These are phyloP conservation scores for Drosophila sordidapex DNA, from an alignment of 2,888 invertebrate genomes.

Conservation along the genomic window DNA sequence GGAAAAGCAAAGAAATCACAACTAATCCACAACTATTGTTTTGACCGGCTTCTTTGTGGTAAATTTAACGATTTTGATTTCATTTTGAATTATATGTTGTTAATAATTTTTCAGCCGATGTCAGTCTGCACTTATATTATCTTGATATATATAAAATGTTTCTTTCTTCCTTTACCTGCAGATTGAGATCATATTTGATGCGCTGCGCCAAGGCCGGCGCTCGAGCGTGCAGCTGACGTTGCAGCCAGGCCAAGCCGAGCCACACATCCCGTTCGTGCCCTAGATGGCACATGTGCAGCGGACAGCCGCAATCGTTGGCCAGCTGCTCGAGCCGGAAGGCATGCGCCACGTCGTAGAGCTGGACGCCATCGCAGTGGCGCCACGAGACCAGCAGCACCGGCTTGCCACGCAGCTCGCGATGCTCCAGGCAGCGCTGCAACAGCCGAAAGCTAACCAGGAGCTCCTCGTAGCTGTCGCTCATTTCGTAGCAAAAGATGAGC, in stretches of 20 bases:
- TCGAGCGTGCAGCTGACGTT: constrained; percentile 54
- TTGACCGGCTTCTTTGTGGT: background rate
- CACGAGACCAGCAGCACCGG: constrained; percentile 80
- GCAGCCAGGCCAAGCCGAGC: constrained; percentile 61
- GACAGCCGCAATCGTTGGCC: constrained; percentile 63
- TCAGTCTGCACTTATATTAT: background rate
- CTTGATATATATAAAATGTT: background rate
- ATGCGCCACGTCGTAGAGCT: constrained; percentile 82
- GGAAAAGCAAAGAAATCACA: background rate
- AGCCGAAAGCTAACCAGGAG: constrained; percentile 66
- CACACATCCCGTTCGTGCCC: constrained; percentile 22
- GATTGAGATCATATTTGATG: constrained; percentile 74
- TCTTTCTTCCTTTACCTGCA: constrained; percentile 57
- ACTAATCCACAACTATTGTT: background rate
- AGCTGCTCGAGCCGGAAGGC: constrained; percentile 76
- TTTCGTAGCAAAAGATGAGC: constrained; percentile 81
- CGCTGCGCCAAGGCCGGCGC: constrained; percentile 58
- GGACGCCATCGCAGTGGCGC: constrained; percentile 70
- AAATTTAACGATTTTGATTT: background rate
- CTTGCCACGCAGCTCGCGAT: constrained; percentile 77
- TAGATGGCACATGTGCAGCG: constrained; percentile 68
- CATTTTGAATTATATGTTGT: background rate
- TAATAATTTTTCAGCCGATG: background rate
- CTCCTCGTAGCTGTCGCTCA: constrained; percentile 60
- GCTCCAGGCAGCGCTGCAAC: constrained; percentile 67